Percentiles rank a stretch among this genome's conserved stretches.
Evolutionary conservation across 2,797 vertebrate species (phyloP).

Genomic region (Argentina silus): DNA sequence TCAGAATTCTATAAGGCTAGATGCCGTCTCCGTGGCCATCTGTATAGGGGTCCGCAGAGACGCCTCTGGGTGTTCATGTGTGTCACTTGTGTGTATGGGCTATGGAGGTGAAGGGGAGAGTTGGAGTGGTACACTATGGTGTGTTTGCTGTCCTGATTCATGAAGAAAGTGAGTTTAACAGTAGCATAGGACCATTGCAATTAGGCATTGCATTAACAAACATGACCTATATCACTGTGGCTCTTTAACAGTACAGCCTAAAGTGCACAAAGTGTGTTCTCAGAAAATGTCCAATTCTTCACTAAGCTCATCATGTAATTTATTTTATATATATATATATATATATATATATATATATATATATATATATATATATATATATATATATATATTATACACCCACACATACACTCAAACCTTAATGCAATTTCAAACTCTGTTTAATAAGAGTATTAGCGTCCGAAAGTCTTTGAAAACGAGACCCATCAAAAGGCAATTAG

Average conservation of each 20-base stretch:
- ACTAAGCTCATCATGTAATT: slow-evolving; percentile 50
- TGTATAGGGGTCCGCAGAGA: not conserved
- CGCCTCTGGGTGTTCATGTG: not conserved
- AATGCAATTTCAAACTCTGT: slow-evolving; percentile 48
- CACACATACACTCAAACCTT: slow-evolving; percentile 31
- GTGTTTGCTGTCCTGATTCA: slow-evolving; percentile 44
- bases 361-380: no score
- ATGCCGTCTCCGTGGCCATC: not conserved
- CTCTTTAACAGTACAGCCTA: slow-evolving; percentile 80
- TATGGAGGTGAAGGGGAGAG: not conserved
- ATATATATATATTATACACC: no score
- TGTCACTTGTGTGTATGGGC: not conserved
- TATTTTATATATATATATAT: slow-evolving; percentile 19
- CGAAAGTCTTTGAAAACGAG: slow-evolving; percentile 58
- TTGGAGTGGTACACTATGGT: slow-evolving; percentile 17
- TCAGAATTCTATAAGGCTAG: slow-evolving; percentile 20
- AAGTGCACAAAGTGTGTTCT: slow-evolving; percentile 80
- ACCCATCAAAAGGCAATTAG: slow-evolving; percentile 57
- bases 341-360: not conserved
- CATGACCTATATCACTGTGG: slow-evolving; percentile 58
- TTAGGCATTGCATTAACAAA: slow-evolving; percentile 51
- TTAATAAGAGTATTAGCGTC: slow-evolving; percentile 59
- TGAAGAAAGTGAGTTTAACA: slow-evolving; percentile 58
- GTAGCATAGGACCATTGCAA: slow-evolving; percentile 52
- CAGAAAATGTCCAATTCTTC: slow-evolving; percentile 57